Evolutionary conservation across 2,797 vertebrate species (phyloP).

Genomic region (Chiroxiphia lanceolata): DNA sequence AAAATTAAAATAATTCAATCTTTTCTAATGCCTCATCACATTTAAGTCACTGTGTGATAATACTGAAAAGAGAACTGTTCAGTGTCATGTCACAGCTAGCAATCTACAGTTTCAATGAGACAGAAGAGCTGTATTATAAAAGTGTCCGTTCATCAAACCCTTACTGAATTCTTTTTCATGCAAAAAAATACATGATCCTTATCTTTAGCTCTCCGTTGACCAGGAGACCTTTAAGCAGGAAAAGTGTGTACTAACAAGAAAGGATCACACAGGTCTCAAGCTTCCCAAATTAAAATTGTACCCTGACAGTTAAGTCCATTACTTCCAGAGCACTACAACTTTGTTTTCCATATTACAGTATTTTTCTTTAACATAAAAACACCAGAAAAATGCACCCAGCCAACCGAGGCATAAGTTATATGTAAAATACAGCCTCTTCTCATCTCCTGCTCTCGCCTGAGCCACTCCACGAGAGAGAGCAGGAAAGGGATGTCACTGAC

Average conservation of each 20-base stretch:
- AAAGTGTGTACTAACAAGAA: background rate
- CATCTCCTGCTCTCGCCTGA: background rate
- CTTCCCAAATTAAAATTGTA: background rate
- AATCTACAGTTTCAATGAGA: slow-evolving; percentile 33
- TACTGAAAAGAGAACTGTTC: slow-evolving; percentile 47
- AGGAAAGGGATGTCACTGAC: background rate
- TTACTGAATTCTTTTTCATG: background rate
- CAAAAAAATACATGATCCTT: background rate
- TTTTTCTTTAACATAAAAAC: background rate
- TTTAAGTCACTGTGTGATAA: slow-evolving; percentile 55
- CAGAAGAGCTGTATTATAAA: slow-evolving; percentile 13
- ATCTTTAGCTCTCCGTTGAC: background rate
- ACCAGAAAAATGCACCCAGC: background rate
- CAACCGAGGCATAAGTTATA: background rate
- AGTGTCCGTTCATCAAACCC: slow-evolving; percentile 46
- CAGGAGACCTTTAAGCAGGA: background rate
- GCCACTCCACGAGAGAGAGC: background rate
- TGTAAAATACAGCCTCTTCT: background rate
- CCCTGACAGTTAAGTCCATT: background rate
- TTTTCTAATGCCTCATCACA: slow-evolving; percentile 50
- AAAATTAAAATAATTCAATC: slow-evolving; percentile 60
- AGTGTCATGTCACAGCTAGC: slow-evolving; percentile 7
- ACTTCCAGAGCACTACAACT: background rate
- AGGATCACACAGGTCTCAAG: background rate
- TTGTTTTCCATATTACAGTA: background rate